phyloP scores from a whole-genome alignment of 2,888 invertebrate species.

The Apotomis capreana region DNA sequence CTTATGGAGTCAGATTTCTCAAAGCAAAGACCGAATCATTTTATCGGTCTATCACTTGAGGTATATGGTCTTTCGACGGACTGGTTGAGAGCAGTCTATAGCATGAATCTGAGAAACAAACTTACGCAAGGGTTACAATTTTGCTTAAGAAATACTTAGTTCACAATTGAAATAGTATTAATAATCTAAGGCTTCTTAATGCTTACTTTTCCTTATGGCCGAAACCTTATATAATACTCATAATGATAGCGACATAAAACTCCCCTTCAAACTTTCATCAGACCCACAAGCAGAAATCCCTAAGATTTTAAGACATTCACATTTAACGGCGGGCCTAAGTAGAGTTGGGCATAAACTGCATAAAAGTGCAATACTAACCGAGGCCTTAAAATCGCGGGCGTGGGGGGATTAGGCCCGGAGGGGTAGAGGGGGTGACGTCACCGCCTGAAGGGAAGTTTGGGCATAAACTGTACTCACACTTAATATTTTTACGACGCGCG shows the following conservation, averaged over 20 bases:
- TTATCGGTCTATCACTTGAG: neutral
- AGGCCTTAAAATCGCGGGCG: slow-evolving; percentile 39
- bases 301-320: slow-evolving; percentile 18
- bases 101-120: too few relatives aligned
- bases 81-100: too few relatives aligned
- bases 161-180: too few relatives aligned
- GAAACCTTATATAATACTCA: neutral
- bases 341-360: slow-evolving; percentile 38
- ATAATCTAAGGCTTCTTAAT: neutral
- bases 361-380: slow-evolving; percentile 43
- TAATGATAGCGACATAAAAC: neutral
- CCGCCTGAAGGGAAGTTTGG: slow-evolving; percentile 30
- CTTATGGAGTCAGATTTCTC: neutral
- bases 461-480: slow-evolving; percentile 39
- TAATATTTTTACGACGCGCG: slow-evolving; percentile 40
- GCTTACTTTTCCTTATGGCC: neutral
- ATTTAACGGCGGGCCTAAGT: slow-evolving; percentile 29
- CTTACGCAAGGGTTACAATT: too few relatives aligned
- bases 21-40: neutral
- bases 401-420: slow-evolving; percentile 26
- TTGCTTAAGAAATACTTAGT: too few relatives aligned
- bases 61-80: neutral
- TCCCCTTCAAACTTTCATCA: slow-evolving; percentile 5
- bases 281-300: slow-evolving; percentile 5
- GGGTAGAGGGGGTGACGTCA: slow-evolving; percentile 34